Base-by-base conservation (phyloP, 2,888 invertebrate genomes). In the Andrena chrysosceles region DNA sequence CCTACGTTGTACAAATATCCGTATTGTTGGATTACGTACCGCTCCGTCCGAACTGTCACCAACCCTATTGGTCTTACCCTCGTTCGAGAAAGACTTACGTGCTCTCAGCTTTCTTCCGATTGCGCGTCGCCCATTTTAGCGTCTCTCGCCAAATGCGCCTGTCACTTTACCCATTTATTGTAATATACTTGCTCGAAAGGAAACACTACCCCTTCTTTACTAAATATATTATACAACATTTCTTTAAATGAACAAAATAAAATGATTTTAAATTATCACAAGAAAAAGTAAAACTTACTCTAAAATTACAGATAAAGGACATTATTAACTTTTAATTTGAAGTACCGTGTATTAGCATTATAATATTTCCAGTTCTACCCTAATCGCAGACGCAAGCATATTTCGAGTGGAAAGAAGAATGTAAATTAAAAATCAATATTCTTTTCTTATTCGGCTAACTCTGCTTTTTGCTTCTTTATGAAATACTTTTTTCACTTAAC, bases 1-100 rank as follows among this genome's bases (percentile, higher is more conserved):
- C 71, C 86, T 77, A 54, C 85, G 84, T 87, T 86, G 85, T 88
- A 89, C 88, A 89, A 90, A 91, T 90, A 90, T 91, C 91, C 87
- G 91, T 91, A 91, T 90, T 90, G 90, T 88, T 79, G 79, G 77
- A 87, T 77, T 75, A 79, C 74, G 31, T 48, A 20, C 56, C 29
- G 31, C 16, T 56, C 33, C 31, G 42, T 62, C 59, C 10, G 49
- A 59, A 66, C 59, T 13, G 13, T 42, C 42, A 13, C 4, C 48
- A 33, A 73, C 77, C 48, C 56, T 31, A 42, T 20, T 7, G 35
- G 56, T 52, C 77, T 68, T 68, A 72, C 54, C 77, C 77, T 64
- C 72, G 13, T 73, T 73, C 63, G 56, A 23, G 20, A 20, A 64
- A 68, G 52, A 75, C 68, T 74, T 54, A n/a, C 10, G 31, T 23